Evolutionary conservation across 2,113 vertebrate species (phyloP).

Genomic region (Mesocricetus auratus): DNA sequence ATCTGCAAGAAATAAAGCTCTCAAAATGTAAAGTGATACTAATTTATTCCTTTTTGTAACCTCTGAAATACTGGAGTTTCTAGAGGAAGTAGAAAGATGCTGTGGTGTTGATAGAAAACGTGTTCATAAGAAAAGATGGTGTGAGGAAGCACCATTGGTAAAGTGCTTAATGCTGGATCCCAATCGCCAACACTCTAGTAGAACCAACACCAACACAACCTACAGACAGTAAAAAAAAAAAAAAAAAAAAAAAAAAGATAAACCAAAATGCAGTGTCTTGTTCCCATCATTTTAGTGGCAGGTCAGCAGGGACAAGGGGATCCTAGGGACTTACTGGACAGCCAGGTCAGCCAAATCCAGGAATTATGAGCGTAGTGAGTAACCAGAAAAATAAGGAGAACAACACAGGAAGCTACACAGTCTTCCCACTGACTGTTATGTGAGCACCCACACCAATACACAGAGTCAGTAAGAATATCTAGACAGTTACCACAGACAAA

Average conservation of each 20-base stretch:
- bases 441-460: not conserved
- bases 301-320: too few relatives aligned
- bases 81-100: not conserved
- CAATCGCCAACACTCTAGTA: not conserved
- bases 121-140: not conserved
- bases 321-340: not conserved
- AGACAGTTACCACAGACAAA: not conserved
- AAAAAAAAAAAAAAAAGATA: not conserved
- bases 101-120: conserved; percentile 4
- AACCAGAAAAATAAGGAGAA: not conserved
- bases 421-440: not conserved
- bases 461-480: not conserved
- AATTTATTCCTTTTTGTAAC: not conserved
- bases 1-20: not conserved
- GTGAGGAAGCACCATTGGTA: not conserved
- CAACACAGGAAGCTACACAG: too few relatives aligned
- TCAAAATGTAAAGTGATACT: conserved; percentile 14
- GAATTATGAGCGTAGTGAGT: too few relatives aligned
- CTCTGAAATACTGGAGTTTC: conserved; percentile 1
- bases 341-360: not conserved
- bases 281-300: not conserved
- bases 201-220: not conserved
- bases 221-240: not conserved
- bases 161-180: not conserved
- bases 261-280: not conserved